phyloP scores from a whole-genome alignment of 1,140 invertebrate species.

The Lepidurus couesii region DNA sequence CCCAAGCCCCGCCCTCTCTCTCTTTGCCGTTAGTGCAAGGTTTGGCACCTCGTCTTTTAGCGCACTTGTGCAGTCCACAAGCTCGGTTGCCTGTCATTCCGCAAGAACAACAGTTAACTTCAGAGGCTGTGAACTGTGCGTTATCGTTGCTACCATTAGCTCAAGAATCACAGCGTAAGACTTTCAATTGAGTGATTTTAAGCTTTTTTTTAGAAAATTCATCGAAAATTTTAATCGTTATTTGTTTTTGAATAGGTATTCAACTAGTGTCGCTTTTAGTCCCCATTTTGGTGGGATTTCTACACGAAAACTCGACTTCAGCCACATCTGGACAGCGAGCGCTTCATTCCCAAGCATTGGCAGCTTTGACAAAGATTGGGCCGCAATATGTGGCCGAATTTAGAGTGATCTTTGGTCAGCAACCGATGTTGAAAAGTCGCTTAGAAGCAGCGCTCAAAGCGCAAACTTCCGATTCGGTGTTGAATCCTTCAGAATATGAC shows the following conservation, averaged over 20 bases:
- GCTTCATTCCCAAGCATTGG: slow-evolving; percentile 78
- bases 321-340: slow-evolving; percentile 57
- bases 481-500: slow-evolving; percentile 31
- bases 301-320: slow-evolving; percentile 61
- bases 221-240: neutral
- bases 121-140: slow-evolving; percentile 56
- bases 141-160: slow-evolving; percentile 68
- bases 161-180: slow-evolving; percentile 71
- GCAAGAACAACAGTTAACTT: slow-evolving; percentile 52
- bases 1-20: slow-evolving; percentile 60
- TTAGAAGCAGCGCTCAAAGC: slow-evolving; percentile 66
- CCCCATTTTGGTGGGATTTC: slow-evolving; percentile 77
- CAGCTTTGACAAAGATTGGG: slow-evolving; percentile 83
- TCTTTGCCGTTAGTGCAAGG: slow-evolving; percentile 74
- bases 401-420: slow-evolving; percentile 77
- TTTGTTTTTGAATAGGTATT: slow-evolving; percentile 58
- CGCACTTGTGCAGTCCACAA: slow-evolving; percentile 55
- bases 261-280: slow-evolving; percentile 80
- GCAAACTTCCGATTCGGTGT: slow-evolving; percentile 38
- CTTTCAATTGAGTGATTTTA: neutral
- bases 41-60: slow-evolving; percentile 65
- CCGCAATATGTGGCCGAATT: slow-evolving; percentile 84
- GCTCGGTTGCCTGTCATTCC: neutral
- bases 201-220: too few species aligned
- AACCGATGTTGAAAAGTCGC: slow-evolving; percentile 66